Percentiles rank a stretch among this genome's conserved stretches.
Conservation (phyloP, 2,888 invertebrate genomes). For the Parnassius apollo region DNA sequence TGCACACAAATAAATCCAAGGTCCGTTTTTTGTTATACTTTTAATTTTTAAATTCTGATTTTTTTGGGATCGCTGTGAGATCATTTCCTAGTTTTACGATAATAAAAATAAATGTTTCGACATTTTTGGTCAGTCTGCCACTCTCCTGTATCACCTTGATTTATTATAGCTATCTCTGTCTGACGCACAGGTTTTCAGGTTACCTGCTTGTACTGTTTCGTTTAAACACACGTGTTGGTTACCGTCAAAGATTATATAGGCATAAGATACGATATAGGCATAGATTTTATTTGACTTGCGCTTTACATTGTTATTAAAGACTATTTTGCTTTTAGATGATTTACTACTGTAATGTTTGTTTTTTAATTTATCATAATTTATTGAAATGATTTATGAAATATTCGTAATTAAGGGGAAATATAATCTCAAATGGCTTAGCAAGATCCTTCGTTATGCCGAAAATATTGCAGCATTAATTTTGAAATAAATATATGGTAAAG, state of each 20-base stretch:
- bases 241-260: slow-evolving; percentile 18
- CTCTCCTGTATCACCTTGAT: slow-evolving; percentile 64
- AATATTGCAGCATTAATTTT: too few relatives aligned
- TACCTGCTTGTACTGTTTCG: slow-evolving; percentile 52
- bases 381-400: too few relatives aligned
- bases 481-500: too few relatives aligned
- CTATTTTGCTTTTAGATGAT: too few relatives aligned
- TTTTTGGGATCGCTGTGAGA: slow-evolving; percentile 53
- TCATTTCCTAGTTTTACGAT: slow-evolving; percentile 61
- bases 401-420: too few relatives aligned
- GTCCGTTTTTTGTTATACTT: slow-evolving; percentile 33
- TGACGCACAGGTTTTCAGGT: slow-evolving; percentile 33
- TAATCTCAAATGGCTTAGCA: too few relatives aligned
- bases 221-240: slow-evolving; percentile 63
- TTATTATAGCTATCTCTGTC: slow-evolving; percentile 46
- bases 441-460: too few relatives aligned
- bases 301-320: too few relatives aligned
- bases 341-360: too few relatives aligned
- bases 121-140: slow-evolving; percentile 56
- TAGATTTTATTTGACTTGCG: too few relatives aligned
- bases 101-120: slow-evolving; percentile 61
- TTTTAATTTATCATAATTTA: too few relatives aligned
- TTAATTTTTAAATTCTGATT: slow-evolving; percentile 37
- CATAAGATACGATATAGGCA: too few relatives aligned
- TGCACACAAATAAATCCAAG: slow-evolving; percentile 39